These are phyloP conservation scores for Oreocharis arfaki DNA, from an alignment of 2,113 vertebrate species.

Conservation along the genomic window DNA sequence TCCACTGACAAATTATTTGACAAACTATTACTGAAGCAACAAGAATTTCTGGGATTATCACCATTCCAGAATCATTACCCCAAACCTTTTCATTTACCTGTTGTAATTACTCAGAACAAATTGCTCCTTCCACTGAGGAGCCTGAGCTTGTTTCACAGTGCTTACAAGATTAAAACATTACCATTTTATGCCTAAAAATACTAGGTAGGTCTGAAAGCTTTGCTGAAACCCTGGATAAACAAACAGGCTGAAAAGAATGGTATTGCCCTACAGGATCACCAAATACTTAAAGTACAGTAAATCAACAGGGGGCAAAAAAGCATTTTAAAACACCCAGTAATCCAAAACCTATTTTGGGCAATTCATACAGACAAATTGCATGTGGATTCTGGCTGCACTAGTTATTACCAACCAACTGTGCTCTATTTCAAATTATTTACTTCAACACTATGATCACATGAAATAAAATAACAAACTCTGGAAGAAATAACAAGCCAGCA, in stretches of 20 bases:
- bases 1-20: not conserved
- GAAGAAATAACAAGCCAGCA: not conserved
- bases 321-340: not conserved
- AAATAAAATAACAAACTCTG: not conserved
- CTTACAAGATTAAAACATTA: not conserved
- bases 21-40: not conserved
- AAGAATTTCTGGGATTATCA: not conserved
- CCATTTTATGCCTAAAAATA: not conserved
- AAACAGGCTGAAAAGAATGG: not conserved
- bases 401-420: not conserved
- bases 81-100: not conserved
- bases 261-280: not conserved
- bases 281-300: not conserved
- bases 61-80: not conserved
- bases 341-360: not conserved
- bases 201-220: not conserved
- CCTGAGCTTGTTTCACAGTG: not conserved
- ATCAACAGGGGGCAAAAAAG: not conserved
- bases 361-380: not conserved
- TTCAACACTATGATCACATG: not conserved
- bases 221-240: not conserved
- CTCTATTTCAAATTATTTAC: not conserved
- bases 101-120: not conserved
- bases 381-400: not conserved
- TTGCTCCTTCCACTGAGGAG: not conserved